These are phyloP conservation scores for Epizoanthus illoricatus DNA, from an alignment of 92 coral and sea anemone genomes.

Conservation along the genomic window DNA sequence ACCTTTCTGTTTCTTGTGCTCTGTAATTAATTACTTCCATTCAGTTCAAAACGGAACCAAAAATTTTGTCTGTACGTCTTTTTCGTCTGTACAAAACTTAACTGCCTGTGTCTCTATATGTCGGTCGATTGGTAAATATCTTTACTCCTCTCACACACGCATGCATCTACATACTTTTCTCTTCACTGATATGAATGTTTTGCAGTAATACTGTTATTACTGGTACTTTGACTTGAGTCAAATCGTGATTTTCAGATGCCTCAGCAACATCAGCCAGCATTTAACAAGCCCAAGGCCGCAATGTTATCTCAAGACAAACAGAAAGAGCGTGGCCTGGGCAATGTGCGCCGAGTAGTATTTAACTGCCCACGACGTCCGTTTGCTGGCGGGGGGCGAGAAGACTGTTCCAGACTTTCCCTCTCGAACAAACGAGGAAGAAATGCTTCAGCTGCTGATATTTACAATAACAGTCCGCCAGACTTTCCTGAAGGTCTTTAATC, in stretches of 20 bases:
- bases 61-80: too few relatives aligned
- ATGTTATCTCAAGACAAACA: constrained; percentile 1
- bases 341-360: constrained; percentile 28
- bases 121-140: too few relatives aligned
- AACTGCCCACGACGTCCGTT: constrained; percentile 36
- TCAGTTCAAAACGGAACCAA: too few relatives aligned
- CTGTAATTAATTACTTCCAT: too few relatives aligned
- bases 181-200: too few relatives aligned
- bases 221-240: neutral
- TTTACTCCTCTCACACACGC: too few relatives aligned
- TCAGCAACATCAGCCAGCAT: neutral
- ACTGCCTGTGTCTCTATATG: too few relatives aligned
- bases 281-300: constrained; percentile 7
- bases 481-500: constrained; percentile 34
- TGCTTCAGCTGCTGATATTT: constrained; percentile 14
- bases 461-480: constrained; percentile 29
- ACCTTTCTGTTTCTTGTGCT: too few relatives aligned
- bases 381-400: neutral
- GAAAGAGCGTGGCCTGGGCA: constrained; percentile 3
- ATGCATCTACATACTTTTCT: too few relatives aligned
- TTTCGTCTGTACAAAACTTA: too few relatives aligned
- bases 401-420: neutral
- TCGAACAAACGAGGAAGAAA: constrained; percentile 24
- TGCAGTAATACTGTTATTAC: too few relatives aligned
- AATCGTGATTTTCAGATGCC: constrained; percentile 3